Conservation (phyloP, 92 coral and sea anemone species). For the Epizoanthus scotinus region DNA sequence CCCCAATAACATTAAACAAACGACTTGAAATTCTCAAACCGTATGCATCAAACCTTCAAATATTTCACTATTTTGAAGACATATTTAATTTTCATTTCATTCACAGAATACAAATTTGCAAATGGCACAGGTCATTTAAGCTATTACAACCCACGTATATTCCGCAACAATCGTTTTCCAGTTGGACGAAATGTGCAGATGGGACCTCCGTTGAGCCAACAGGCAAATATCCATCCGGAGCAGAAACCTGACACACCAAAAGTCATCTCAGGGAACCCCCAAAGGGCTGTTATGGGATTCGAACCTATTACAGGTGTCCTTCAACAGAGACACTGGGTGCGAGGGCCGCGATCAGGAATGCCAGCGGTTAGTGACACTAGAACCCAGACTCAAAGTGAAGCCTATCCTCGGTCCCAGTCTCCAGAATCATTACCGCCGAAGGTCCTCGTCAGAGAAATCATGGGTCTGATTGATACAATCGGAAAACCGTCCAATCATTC, state of each 20-base stretch:
- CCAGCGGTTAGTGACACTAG: not conserved
- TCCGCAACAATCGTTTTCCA: not conserved
- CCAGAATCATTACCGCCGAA: conserved; percentile 19
- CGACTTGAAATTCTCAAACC: too few relatives aligned
- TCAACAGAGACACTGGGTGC: conserved; percentile 5
- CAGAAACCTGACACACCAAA: not conserved
- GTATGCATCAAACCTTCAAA: too few relatives aligned
- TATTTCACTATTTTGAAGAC: too few relatives aligned
- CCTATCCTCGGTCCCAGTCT: not conserved
- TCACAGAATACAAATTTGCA: conserved; percentile 32
- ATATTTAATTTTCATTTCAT: not conserved
- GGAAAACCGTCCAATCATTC: conserved; percentile 2
- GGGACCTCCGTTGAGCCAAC: not conserved
- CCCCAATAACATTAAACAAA: too few relatives aligned
- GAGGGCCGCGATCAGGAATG: conserved; percentile 13
- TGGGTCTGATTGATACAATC: conserved; percentile 31
- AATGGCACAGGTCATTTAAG: conserved; percentile 32
- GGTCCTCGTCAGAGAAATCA: conserved; percentile 16
- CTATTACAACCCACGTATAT: conserved; percentile 1
- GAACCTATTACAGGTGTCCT: conserved; percentile 33
- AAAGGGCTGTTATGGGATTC: conserved; percentile 29
- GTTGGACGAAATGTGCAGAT: not conserved
- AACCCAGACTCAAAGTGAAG: not conserved
- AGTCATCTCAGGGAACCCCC: not conserved
- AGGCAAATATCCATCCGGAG: not conserved